Evolutionary conservation across 1,140 invertebrate genomes (phyloP).

Genomic region (Cyclina sinensis): DNA sequence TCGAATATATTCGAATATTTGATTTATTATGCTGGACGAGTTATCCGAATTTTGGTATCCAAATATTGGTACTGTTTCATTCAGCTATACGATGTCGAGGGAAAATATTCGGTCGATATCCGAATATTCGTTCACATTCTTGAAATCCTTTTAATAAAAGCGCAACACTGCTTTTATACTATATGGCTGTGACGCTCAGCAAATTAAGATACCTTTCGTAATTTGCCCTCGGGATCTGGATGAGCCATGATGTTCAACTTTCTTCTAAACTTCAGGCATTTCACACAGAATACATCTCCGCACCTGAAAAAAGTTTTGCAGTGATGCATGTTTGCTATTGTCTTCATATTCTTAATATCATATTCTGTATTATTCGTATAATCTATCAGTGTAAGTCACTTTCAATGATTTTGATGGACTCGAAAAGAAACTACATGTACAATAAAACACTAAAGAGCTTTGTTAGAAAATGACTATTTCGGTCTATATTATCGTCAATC

Average conservation of each 20-base stretch:
- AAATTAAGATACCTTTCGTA: slow-evolving; percentile 32
- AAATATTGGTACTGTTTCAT: background rate
- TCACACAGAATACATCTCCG: slow-evolving; percentile 49
- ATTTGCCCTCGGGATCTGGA: slow-evolving; percentile 41
- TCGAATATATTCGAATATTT: no score
- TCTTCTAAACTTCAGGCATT: slow-evolving; percentile 31
- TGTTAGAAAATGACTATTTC: background rate
- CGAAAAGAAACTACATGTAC: background rate
- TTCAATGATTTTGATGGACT: background rate
- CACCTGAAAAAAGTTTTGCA: slow-evolving; percentile 13
- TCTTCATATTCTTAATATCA: background rate
- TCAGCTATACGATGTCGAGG: background rate
- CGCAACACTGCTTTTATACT: background rate
- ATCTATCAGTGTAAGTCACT: background rate
- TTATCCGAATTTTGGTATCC: no score
- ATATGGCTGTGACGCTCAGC: background rate
- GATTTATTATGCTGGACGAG: background rate
- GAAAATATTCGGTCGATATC: background rate
- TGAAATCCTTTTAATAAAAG: no score
- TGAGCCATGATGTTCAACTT: slow-evolving; percentile 23
- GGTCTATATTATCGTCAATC: no score
- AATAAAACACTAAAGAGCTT: background rate
- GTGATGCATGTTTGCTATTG: background rate
- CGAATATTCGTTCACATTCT: no score
- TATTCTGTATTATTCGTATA: background rate